Conservation (phyloP, 1,140 invertebrate genomes). For the Ceratitis capitata region DNA sequence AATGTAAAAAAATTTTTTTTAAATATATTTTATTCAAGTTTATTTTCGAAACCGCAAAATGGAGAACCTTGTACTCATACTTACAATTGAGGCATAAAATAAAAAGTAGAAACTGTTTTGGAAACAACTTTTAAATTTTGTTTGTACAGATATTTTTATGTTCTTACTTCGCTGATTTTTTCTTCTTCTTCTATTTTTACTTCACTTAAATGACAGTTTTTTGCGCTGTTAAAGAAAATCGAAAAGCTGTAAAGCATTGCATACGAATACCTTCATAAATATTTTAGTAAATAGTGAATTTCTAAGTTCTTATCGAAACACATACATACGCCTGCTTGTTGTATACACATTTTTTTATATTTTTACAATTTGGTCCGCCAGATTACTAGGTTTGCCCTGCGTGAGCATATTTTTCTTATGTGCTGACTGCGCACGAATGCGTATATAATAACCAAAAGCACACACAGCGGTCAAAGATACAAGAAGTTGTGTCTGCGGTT, state of each 20-base stretch:
- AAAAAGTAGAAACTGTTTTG: no score
- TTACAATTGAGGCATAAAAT: no score
- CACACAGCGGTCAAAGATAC: neutral
- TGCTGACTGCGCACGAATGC: neutral
- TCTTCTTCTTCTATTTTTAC: neutral
- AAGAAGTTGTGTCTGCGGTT: neutral
- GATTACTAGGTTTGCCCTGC: neutral
- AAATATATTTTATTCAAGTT: no score
- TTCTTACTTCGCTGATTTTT: neutral
- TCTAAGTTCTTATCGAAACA: neutral
- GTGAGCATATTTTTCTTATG: neutral
- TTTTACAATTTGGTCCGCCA: neutral
- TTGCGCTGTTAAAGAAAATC: neutral
- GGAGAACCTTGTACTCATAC: no score
- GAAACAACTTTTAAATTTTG: no score
- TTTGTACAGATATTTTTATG: no score
- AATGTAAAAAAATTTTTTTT: no score
- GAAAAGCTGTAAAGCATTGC: conserved; percentile 1
- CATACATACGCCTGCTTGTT: neutral
- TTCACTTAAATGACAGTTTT: neutral
- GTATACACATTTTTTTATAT: neutral
- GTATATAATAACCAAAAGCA: neutral
- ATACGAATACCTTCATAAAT: neutral
- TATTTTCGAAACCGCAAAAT: no score
- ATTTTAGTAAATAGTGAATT: neutral